These are phyloP conservation scores for Aspidoscelis tigris DNA, from an alignment of 2,113 vertebrate species.

Conservation along the genomic window DNA sequence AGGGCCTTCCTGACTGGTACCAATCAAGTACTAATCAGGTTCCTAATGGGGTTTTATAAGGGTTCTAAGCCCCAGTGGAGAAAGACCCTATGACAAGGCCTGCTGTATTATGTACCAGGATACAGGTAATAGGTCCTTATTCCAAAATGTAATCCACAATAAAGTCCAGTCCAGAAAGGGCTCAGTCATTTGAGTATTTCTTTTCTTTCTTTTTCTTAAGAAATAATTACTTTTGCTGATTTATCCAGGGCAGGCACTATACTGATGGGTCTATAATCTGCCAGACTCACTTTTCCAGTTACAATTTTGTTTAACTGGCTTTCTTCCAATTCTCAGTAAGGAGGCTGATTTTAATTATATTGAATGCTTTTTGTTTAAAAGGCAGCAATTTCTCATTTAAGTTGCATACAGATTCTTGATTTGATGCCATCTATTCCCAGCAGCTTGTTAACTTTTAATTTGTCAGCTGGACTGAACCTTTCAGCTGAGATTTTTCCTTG, in stretches of 20 bases:
- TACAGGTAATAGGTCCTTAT: too few species aligned
- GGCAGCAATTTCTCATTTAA: background rate
- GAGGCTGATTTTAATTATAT: background rate
- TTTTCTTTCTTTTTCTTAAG: too few species aligned
- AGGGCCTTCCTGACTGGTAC: too few species aligned
- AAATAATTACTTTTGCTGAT: background rate
- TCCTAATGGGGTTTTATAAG: too few species aligned
- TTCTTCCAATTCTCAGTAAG: background rate
- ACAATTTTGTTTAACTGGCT: background rate
- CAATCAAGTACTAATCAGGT: too few species aligned
- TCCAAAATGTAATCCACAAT: too few species aligned
- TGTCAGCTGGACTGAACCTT: background rate
- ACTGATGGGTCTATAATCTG: background rate
- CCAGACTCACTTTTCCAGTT: background rate
- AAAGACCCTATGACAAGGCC: too few species aligned
- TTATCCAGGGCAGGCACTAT: background rate
- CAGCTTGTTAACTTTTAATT: background rate
- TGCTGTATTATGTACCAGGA: too few species aligned
- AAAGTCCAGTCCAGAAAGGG: too few species aligned
- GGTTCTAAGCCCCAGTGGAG: too few species aligned
- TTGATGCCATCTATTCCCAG: background rate
- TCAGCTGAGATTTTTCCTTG: background rate
- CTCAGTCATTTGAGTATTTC: too few species aligned
- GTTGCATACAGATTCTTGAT: background rate
- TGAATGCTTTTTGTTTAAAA: background rate